phyloP scores from a whole-genome alignment of 1,140 invertebrate species.

The Papilio glaucus region DNA sequence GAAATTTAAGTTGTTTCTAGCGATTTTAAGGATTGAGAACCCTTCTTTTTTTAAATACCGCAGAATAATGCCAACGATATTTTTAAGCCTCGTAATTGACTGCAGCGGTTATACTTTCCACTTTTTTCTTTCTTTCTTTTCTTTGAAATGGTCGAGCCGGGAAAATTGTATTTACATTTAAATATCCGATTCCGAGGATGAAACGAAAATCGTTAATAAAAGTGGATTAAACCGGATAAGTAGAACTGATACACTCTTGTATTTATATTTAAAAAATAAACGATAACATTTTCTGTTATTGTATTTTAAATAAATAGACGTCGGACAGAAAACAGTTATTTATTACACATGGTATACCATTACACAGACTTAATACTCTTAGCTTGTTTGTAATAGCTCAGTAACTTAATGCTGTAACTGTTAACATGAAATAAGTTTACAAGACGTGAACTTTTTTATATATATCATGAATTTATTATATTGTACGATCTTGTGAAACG shows the following conservation, averaged over 20 bases:
- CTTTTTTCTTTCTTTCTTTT: constrained; percentile 62
- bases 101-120: constrained; percentile 60
- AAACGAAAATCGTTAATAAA: constrained; percentile 64
- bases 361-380: background rate
- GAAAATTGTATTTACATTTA: constrained; percentile 74
- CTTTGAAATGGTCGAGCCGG: constrained; percentile 54
- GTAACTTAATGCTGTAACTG: no score
- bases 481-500: background rate
- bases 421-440: no score
- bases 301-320: background rate
- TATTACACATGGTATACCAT: background rate
- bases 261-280: constrained; percentile 12
- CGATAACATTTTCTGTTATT: background rate
- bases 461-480: no score
- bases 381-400: no score
- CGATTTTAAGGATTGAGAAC: constrained; percentile 77
- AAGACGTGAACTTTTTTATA: no score
- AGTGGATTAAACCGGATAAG: constrained; percentile 53
- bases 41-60: constrained; percentile 70
- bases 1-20: constrained; percentile 74
- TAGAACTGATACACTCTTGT: constrained; percentile 40
- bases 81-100: constrained; percentile 79
- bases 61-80: constrained; percentile 73
- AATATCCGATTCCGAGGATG: constrained; percentile 59
- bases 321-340: background rate